Evolutionary conservation across 2,113 vertebrate species (phyloP).

Genomic region (Ondatra zibethicus): DNA sequence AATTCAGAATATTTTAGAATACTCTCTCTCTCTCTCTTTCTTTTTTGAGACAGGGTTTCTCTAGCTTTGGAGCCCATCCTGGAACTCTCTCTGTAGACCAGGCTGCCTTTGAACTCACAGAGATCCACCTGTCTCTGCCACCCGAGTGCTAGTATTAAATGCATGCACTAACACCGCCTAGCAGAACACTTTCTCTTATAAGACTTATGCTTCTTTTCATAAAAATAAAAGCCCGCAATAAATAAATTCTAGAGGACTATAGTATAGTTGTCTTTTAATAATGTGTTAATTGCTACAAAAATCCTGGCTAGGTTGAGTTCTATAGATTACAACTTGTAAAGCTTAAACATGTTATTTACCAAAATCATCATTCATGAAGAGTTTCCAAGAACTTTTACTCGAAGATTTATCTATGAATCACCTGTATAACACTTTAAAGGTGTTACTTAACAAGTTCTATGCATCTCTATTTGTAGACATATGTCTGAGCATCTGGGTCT

Average conservation of each 20-base stretch:
- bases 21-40: background rate
- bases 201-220: background rate
- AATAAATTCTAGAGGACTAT: background rate
- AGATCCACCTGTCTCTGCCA: too few species aligned
- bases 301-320: background rate
- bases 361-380: background rate
- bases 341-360: background rate
- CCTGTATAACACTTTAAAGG: slow-evolving; percentile 44
- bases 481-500: background rate
- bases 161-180: too few species aligned
- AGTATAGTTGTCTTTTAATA: background rate
- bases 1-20: background rate
- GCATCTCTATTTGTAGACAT: background rate
- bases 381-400: background rate
- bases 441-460: slow-evolving; percentile 11
- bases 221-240: background rate
- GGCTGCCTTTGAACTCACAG: too few species aligned
- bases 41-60: too few species aligned
- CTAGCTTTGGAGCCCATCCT: too few species aligned
- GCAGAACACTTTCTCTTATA: background rate
- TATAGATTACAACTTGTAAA: background rate
- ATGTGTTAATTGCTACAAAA: background rate
- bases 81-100: too few species aligned
- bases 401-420: slow-evolving; percentile 37
- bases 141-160: too few species aligned